Conservation (phyloP, 2,113 vertebrate genomes). For the Corynorhinus townsendii region DNA sequence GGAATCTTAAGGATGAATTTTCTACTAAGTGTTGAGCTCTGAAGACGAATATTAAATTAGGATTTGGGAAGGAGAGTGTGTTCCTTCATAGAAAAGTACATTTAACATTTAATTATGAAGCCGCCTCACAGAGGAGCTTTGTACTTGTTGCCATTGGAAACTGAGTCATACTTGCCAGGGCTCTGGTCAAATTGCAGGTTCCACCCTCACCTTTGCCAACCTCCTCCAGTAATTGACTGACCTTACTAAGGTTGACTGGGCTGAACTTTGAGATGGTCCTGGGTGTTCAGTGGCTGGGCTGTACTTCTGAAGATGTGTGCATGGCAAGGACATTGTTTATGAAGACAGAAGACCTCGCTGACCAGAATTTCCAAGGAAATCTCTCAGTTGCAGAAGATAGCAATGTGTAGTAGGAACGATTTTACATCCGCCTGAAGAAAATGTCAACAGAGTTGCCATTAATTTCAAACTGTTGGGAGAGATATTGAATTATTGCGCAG, state of each 20-base stretch:
- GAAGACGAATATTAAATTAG: slow-evolving; percentile 72
- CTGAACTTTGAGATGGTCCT: slow-evolving; percentile 78
- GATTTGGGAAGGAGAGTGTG: slow-evolving; percentile 66
- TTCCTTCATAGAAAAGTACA: slow-evolving; percentile 52
- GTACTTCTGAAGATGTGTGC: slow-evolving; percentile 72
- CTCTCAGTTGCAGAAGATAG: slow-evolving; percentile 43
- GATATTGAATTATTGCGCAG: slow-evolving; percentile 70
- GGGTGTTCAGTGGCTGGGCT: slow-evolving; percentile 50
- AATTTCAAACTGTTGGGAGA: slow-evolving; percentile 68
- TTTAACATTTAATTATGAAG: slow-evolving; percentile 75
- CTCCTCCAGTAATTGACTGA: slow-evolving; percentile 75
- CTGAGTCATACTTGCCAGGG: slow-evolving; percentile 66
- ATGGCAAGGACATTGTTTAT: slow-evolving; percentile 62
- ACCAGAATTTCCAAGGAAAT: slow-evolving; percentile 52
- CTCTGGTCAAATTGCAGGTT: slow-evolving; percentile 76
- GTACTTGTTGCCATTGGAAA: slow-evolving; percentile 87
- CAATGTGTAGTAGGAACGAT: slow-evolving; percentile 41
- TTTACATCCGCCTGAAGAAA: slow-evolving; percentile 61
- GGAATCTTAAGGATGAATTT: slow-evolving; percentile 65
- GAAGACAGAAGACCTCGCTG: not conserved
- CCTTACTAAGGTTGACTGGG: slow-evolving; percentile 81
- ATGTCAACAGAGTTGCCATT: slow-evolving; percentile 70
- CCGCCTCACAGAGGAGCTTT: slow-evolving; percentile 72
- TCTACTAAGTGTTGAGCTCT: slow-evolving; percentile 60
- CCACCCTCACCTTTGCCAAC: slow-evolving; percentile 38